These are phyloP conservation scores for Rousettus madagascariensis DNA, from an alignment of 2,797 vertebrate genomes.

Conservation along the genomic window DNA sequence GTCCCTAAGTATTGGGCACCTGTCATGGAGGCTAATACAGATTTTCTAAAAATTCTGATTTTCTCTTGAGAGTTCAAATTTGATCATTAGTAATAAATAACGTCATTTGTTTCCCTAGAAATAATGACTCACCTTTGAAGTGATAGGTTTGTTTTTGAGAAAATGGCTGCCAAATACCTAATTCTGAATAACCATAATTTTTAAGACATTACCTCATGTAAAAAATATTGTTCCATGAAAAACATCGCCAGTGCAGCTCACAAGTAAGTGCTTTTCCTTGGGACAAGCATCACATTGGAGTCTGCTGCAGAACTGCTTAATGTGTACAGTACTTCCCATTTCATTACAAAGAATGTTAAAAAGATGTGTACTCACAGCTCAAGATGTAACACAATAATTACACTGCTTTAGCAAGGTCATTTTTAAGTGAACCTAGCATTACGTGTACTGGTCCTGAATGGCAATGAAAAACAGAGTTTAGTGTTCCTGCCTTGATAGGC, in stretches of 20 bases:
- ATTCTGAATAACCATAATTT: not conserved
- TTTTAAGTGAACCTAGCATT: not conserved
- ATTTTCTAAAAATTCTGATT: conserved; percentile 28
- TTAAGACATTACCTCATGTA: not conserved
- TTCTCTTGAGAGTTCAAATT: conserved; percentile 15
- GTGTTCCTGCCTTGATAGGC: not conserved
- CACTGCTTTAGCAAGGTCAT: not conserved
- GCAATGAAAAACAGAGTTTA: not conserved
- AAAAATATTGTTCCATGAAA: not conserved
- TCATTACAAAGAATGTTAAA: conserved; percentile 44
- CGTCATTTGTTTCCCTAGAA: not conserved
- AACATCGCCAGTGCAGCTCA: not conserved
- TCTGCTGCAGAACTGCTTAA: not conserved
- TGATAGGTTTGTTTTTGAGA: not conserved
- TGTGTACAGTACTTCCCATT: not conserved
- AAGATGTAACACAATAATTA: conserved; percentile 15
- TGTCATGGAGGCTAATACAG: not conserved
- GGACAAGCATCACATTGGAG: not conserved
- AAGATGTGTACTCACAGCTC: not conserved
- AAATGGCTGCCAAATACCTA: not conserved
- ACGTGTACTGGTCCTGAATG: not conserved
- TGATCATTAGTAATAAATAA: conserved; percentile 26
- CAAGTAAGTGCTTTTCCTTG: not conserved
- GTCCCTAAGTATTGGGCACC: not conserved
- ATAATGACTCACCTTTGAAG: not conserved